Evolutionary conservation across 2,113 vertebrate species (phyloP).

Genomic region (Lynx canadensis): DNA sequence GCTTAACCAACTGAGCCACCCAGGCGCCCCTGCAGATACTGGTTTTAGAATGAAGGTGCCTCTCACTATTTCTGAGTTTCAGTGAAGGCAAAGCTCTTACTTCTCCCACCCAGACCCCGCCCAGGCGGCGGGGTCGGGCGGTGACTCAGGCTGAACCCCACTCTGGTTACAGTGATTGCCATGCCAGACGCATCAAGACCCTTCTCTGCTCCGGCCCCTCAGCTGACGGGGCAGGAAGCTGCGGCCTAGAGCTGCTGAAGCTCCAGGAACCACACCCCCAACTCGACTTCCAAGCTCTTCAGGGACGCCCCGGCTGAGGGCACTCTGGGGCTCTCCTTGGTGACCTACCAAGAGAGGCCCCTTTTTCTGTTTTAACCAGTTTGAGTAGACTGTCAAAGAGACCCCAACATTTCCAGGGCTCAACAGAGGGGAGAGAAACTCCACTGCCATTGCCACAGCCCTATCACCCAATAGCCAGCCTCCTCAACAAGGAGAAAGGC

Average conservation of each 20-base stretch:
- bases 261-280: background rate
- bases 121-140: background rate
- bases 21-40: background rate
- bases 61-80: background rate
- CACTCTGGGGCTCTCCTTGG: background rate
- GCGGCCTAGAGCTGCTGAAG: background rate
- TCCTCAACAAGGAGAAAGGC: background rate
- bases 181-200: background rate
- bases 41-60: background rate
- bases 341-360: background rate
- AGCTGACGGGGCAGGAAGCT: background rate
- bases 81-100: background rate
- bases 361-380: background rate
- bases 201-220: background rate
- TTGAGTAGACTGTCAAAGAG: background rate
- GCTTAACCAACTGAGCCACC: too few relatives aligned
- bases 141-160: fast-evolving
- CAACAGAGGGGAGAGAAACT: background rate
- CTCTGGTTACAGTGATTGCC: background rate
- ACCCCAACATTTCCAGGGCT: background rate
- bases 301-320: background rate
- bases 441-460: too few relatives aligned
- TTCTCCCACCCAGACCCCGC: background rate
- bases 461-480: background rate
- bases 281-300: background rate